These are phyloP conservation scores for Cotesia typhae DNA, from an alignment of 1,140 invertebrate genomes.

Conservation along the genomic window DNA sequence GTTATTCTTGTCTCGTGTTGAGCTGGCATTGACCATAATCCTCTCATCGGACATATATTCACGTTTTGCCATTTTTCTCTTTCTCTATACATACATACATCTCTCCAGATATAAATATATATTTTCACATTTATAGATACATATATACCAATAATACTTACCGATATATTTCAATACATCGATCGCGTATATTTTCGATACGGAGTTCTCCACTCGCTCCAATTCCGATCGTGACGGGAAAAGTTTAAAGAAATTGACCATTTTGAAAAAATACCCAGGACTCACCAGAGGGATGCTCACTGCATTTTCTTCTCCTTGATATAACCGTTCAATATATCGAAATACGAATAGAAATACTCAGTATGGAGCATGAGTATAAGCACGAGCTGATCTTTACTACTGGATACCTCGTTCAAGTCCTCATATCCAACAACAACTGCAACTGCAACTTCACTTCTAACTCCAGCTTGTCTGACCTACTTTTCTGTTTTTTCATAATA, in stretches of 20 bases:
- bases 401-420: conserved; percentile 21
- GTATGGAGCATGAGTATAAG: too few relatives aligned
- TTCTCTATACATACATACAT: background rate
- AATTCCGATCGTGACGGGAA: conserved; percentile 34
- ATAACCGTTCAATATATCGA: background rate
- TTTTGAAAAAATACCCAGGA: conserved; percentile 27
- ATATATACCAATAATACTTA: conserved; percentile 3
- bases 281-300: conserved; percentile 22
- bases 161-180: conserved; percentile 32
- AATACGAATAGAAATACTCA: background rate
- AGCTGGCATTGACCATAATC: conserved; percentile 23
- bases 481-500: background rate
- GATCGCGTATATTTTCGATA: conserved; percentile 25
- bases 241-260: conserved; percentile 28
- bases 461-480: background rate
- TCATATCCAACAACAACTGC: conserved; percentile 1
- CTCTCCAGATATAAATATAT: conserved; percentile 1
- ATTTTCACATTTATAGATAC: background rate
- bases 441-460: background rate
- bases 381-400: background rate
- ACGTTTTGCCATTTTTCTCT: conserved; percentile 18
- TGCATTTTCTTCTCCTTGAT: background rate
- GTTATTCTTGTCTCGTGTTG: conserved; percentile 13
- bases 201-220: conserved; percentile 29
- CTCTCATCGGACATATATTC: conserved; percentile 25